Evolutionary conservation across 2,888 invertebrate genomes (phyloP).

Genomic region (Lepas anatifera): DNA sequence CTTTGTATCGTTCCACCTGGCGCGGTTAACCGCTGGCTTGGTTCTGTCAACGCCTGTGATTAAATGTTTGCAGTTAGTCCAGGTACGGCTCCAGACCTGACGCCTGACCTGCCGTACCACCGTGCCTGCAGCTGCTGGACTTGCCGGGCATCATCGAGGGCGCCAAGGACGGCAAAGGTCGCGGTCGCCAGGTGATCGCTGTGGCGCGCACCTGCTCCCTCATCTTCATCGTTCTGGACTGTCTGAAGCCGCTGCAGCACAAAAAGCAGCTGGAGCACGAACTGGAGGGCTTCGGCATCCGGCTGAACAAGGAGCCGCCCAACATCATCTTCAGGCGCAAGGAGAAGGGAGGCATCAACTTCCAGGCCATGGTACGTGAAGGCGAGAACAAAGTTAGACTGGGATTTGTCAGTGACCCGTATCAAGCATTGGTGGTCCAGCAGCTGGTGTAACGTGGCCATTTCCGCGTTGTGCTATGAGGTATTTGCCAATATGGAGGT

Average conservation of each 20-base stretch:
- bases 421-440: no score
- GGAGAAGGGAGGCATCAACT: slow-evolving; percentile 97
- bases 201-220: slow-evolving; percentile 96
- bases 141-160: slow-evolving; percentile 99
- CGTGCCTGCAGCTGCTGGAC: slow-evolving; percentile 66
- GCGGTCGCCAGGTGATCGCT: slow-evolving; percentile 97
- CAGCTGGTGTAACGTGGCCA: no score
- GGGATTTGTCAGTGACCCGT: no score
- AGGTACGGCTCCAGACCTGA: no score
- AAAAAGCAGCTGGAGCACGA: slow-evolving; percentile 94
- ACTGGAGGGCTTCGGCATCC: slow-evolving; percentile 94
- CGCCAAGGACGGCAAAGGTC: slow-evolving; percentile 98
- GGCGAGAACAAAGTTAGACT: no score
- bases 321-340: slow-evolving; percentile 92
- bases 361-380: slow-evolving; percentile 63
- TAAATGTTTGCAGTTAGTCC: no score
- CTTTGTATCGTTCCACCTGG: no score
- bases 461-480: no score
- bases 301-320: slow-evolving; percentile 64
- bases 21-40: no score
- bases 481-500: no score
- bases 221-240: slow-evolving; percentile 94
- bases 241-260: slow-evolving; percentile 91
- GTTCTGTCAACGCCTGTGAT: no score
- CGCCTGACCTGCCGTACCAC: neutral